These are phyloP conservation scores for Tethya wilhelma DNA, from an alignment of 37 sponge, comb jelly and placozoan species.

Conservation along the genomic window DNA sequence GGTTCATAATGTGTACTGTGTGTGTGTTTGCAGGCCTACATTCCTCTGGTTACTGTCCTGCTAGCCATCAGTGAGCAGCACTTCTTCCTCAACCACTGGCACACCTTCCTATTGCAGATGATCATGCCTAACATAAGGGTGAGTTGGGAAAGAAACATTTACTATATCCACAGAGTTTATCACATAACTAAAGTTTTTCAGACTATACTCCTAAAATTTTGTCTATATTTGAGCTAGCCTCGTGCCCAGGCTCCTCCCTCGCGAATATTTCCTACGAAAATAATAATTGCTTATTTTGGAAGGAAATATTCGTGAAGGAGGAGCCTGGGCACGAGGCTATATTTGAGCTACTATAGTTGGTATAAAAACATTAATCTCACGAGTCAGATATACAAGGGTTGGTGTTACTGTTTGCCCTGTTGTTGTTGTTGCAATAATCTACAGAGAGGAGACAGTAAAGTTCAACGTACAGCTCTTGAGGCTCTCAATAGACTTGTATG, in stretches of 20 bases:
- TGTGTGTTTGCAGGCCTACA: conserved; percentile 70
- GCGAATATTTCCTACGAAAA: too few species aligned
- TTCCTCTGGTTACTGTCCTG: conserved; percentile 92
- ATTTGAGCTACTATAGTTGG: too few species aligned
- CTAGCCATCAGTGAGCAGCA: conserved; percentile 87
- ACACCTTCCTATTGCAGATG: conserved; percentile 68
- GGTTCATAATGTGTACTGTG: too few species aligned
- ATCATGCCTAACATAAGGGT: conserved; percentile 88
- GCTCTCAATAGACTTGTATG: conserved; percentile 93
- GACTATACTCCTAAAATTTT: not conserved
- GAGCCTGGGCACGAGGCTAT: too few species aligned
- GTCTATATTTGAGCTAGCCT: not conserved
- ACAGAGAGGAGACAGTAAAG: conserved; percentile 59
- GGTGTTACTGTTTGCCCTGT: not conserved
- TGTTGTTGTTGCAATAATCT: not conserved
- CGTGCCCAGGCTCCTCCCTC: too few species aligned
- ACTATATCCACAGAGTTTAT: too few species aligned
- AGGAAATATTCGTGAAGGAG: too few species aligned
- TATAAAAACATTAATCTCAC: too few species aligned
- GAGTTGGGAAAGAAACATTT: too few species aligned
- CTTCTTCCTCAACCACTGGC: conserved; percentile 96
- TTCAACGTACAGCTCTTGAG: conserved; percentile 78
- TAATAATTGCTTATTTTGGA: too few species aligned
- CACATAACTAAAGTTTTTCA: too few species aligned
- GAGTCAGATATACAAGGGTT: too few species aligned